Evolutionary conservation across 2,888 invertebrate species (phyloP).

Genomic region (Dilophus febrilis): DNA sequence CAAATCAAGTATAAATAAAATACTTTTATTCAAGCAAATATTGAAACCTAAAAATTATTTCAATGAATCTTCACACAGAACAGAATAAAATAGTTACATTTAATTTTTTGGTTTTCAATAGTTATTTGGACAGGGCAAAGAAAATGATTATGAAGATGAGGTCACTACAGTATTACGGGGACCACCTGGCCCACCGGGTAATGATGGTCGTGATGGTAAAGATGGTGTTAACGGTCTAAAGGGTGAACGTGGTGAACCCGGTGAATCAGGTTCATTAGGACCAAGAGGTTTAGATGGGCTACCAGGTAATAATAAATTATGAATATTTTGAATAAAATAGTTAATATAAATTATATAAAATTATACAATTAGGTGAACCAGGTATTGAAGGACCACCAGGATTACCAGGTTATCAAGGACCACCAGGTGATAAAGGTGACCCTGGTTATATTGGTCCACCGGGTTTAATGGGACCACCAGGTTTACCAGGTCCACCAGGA

Average conservation of each 20-base stretch:
- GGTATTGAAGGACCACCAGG: constrained; percentile 82
- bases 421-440: constrained; percentile 76
- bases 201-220: constrained; percentile 27
- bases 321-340: too few species aligned
- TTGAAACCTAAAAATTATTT: too few species aligned
- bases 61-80: too few species aligned
- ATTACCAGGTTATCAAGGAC: constrained; percentile 55
- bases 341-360: too few species aligned
- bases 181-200: constrained; percentile 40
- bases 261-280: constrained; percentile 59
- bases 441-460: constrained; percentile 80
- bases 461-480: constrained; percentile 87
- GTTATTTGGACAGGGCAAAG: constrained; percentile 29
- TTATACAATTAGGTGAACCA: constrained; percentile 42
- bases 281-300: constrained; percentile 53
- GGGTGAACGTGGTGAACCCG: constrained; percentile 47
- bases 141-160: constrained; percentile 30
- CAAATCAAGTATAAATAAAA: too few species aligned
- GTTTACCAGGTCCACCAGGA: constrained; percentile 63
- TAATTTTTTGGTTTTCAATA: too few species aligned
- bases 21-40: too few species aligned
- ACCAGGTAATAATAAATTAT: not conserved
- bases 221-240: constrained; percentile 29
- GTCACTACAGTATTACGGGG: constrained; percentile 42
- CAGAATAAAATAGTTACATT: too few species aligned